Conservation (phyloP, 2,113 vertebrate genomes). For the Ovis aries region ARS-UI_Ramb_v3.0 NC_056056.1:130774501-130775000, state of each 20-base stretch:
- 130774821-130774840: not conserved
- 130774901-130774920: not conserved
- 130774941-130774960: not conserved
- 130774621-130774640: rapidly evolving
- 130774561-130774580: not conserved
- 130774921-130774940: not conserved
- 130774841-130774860: not conserved
- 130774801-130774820: not conserved
- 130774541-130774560: not conserved
- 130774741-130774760: not conserved
- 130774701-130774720: not conserved
- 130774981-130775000: not conserved
- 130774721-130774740: not conserved
- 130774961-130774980: not conserved
- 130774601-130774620: not conserved
- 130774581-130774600: not conserved
- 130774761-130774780: not conserved
- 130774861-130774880: not conserved
- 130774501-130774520: not conserved
- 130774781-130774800: not conserved
- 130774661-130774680: not conserved
- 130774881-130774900: not conserved
- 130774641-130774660: not conserved
- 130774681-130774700: not conserved
- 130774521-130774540: not conserved